Evolutionary conservation across 2,888 invertebrate genomes (phyloP).

Genomic region (Amphipyra berbera): DNA sequence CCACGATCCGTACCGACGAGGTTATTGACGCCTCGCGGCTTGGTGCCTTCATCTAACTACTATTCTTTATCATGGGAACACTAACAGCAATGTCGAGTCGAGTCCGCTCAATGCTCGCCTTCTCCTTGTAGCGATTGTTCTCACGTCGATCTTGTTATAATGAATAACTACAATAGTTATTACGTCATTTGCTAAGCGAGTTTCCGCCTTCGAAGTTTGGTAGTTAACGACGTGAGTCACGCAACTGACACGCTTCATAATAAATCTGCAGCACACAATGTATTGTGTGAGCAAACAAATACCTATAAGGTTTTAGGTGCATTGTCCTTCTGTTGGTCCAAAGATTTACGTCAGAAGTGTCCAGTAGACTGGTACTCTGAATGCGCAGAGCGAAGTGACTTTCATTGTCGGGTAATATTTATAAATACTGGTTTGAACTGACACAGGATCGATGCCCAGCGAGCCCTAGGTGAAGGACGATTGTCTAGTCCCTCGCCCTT

Average conservation of each 20-base stretch:
- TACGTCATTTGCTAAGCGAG: conserved; percentile 86
- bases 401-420: conserved; percentile 76
- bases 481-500: conserved; percentile 80
- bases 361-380: conserved; percentile 29
- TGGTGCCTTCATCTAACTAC: conserved; percentile 71
- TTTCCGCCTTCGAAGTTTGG: conserved; percentile 88
- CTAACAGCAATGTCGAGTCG: conserved; percentile 67
- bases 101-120: conserved; percentile 73
- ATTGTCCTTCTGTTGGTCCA: conserved; percentile 67
- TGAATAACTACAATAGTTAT: conserved; percentile 87
- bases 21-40: conserved; percentile 86
- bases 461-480: conserved; percentile 86
- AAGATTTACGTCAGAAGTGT: conserved; percentile 41
- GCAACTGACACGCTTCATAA: conserved; percentile 80
- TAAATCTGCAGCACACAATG: conserved; percentile 74
- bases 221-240: conserved; percentile 87
- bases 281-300: conserved; percentile 61
- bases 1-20: conserved; percentile 88
- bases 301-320: conserved; percentile 62
- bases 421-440: conserved; percentile 84
- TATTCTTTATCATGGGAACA: conserved; percentile 80
- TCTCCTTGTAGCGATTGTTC: conserved; percentile 86
- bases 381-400: conserved; percentile 60
- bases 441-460: conserved; percentile 83
- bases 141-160: conserved; percentile 86